phyloP scores from a whole-genome alignment of 2,113 vertebrate genomes.

The Dipodomys spectabilis region DNA sequence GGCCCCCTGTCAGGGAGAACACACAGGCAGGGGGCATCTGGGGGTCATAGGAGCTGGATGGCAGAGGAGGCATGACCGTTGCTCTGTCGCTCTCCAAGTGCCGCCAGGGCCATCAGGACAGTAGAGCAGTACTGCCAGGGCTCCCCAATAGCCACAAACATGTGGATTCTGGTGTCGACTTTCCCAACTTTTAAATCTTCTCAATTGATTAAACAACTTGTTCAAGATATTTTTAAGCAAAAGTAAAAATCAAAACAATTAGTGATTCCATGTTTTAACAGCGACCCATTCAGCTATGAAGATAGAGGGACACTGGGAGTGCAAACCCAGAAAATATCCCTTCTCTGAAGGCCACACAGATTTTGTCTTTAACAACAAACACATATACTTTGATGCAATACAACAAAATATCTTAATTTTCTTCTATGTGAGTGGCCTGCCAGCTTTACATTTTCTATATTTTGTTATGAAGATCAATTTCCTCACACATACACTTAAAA shows the following conservation, averaged over 20 bases:
- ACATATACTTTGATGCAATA: background rate
- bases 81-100: too few relatives aligned
- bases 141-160: background rate
- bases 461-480: background rate
- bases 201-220: background rate
- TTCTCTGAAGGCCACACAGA: background rate
- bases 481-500: slow-evolving; percentile 44
- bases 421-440: background rate
- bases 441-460: background rate
- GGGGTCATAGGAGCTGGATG: too few relatives aligned
- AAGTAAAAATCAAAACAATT: background rate
- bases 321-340: background rate
- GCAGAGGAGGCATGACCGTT: too few relatives aligned
- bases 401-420: background rate
- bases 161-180: background rate
- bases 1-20: too few relatives aligned
- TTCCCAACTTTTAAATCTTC: background rate
- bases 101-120: fast-evolving
- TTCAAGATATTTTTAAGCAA: background rate
- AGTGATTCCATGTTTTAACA: background rate
- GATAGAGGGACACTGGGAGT: background rate
- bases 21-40: background rate
- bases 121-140: background rate
- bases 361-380: background rate
- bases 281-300: background rate